phyloP scores from a whole-genome alignment of 2,797 vertebrate species.

The Rachycentron canadum region DNA sequence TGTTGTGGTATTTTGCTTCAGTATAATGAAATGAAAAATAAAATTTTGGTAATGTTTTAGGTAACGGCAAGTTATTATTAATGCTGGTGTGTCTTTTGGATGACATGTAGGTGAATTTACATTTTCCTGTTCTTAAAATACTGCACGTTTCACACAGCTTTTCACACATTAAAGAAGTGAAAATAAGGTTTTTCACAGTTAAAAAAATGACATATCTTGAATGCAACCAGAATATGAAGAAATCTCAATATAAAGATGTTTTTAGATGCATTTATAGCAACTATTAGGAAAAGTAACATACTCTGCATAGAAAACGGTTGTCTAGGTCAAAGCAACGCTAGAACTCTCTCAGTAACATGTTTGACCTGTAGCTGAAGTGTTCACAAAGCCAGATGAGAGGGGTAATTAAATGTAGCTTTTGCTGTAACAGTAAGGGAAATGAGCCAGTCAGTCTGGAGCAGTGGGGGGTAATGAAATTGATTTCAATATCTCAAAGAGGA shows the following conservation, averaged over 20 bases:
- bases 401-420: slow-evolving; percentile 60
- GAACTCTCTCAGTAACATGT: slow-evolving; percentile 15
- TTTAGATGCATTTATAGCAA: slow-evolving; percentile 16
- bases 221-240: neutral
- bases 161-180: slow-evolving; percentile 21
- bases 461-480: slow-evolving; percentile 57
- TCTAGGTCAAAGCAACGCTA: slow-evolving; percentile 16
- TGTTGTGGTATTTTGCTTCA: neutral
- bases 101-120: slow-evolving; percentile 7
- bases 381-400: slow-evolving; percentile 34
- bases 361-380: slow-evolving; percentile 47
- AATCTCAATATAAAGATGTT: neutral
- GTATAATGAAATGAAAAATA: slow-evolving; percentile 7
- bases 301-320: slow-evolving; percentile 8
- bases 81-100: slow-evolving; percentile 1
- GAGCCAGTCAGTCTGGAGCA: slow-evolving; percentile 63
- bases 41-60: neutral
- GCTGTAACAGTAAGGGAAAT: slow-evolving; percentile 60
- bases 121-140: slow-evolving; percentile 32
- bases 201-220: neutral
- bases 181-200: slow-evolving; percentile 20
- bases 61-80: slow-evolving; percentile 25
- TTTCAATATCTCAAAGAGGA: slow-evolving; percentile 65
- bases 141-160: neutral
- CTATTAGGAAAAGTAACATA: neutral